Evolutionary conservation across 2,113 vertebrate species (phyloP).

Genomic region (Probosciger aterrimus): DNA sequence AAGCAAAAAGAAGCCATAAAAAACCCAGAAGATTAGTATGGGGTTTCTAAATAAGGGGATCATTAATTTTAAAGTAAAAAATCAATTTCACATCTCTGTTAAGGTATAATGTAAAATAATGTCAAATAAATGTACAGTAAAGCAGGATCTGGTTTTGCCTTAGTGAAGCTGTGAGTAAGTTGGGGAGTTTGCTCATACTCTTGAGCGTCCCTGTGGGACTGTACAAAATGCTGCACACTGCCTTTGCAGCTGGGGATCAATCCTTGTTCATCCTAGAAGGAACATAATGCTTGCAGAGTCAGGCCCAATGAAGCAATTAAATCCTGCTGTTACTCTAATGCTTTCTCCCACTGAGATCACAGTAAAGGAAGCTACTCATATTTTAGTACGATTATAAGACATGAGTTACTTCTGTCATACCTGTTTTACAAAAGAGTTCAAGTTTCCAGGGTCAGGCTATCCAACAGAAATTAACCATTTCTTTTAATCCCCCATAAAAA

Average conservation of each 20-base stretch:
- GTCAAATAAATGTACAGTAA: constrained; percentile 1
- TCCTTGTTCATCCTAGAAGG: not conserved
- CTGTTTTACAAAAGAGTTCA: not conserved
- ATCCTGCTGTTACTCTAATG: not conserved
- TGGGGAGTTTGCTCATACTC: not conserved
- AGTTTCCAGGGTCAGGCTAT: constrained; percentile 2
- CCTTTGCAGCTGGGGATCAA: not conserved
- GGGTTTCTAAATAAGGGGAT: constrained; percentile 69
- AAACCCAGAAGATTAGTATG: constrained; percentile 53
- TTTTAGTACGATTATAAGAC: not conserved
- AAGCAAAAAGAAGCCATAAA: constrained; percentile 71
- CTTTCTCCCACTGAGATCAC: not conserved
- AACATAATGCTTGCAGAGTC: not conserved
- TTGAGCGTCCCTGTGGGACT: not conserved
- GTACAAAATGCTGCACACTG: not conserved
- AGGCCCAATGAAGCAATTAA: not conserved
- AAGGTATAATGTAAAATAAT: constrained; percentile 60
- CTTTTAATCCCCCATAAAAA: constrained; percentile 14
- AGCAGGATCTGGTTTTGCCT: constrained; percentile 36
- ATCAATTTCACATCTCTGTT: constrained; percentile 61
- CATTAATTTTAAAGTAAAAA: constrained; percentile 54
- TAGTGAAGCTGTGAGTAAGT: constrained; percentile 13
- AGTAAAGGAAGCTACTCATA: not conserved
- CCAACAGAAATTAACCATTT: not conserved
- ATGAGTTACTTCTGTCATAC: not conserved